phyloP scores from a whole-genome alignment of 2,888 invertebrate species.

The Cheilosia soror region DNA sequence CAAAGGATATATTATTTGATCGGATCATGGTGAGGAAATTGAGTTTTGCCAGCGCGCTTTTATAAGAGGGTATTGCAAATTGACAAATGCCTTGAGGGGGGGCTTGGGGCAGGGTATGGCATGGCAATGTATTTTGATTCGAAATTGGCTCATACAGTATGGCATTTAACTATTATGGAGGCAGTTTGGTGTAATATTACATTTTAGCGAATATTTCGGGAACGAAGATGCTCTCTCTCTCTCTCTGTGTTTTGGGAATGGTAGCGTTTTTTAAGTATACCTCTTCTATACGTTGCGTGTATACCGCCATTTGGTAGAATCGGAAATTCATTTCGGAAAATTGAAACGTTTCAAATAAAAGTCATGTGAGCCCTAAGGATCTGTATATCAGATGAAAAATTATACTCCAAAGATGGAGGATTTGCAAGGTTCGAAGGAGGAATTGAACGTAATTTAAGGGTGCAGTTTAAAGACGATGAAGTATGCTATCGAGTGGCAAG shows the following conservation, averaged over 20 bases:
- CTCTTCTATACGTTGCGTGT: too few relatives aligned
- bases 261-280: neutral
- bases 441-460: too few relatives aligned
- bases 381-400: too few relatives aligned
- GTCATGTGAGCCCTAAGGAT: too few relatives aligned
- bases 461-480: too few relatives aligned
- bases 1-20: slow-evolving; percentile 36
- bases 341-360: neutral
- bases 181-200: slow-evolving; percentile 66
- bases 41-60: slow-evolving; percentile 31
- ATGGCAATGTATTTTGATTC: slow-evolving; percentile 58
- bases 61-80: slow-evolving; percentile 32
- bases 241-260: too few relatives aligned
- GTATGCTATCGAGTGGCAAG: too few relatives aligned
- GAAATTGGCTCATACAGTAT: slow-evolving; percentile 56
- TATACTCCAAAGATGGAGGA: too few relatives aligned
- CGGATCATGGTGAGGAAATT: slow-evolving; percentile 63
- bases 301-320: neutral
- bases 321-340: slow-evolving; percentile 20
- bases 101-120: neutral
- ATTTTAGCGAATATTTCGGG: slow-evolving; percentile 41
- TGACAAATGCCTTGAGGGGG: slow-evolving; percentile 47
- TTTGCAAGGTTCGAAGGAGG: too few relatives aligned
- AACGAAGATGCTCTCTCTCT: neutral
- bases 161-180: slow-evolving; percentile 69